Conservation (phyloP, 1,140 invertebrate species). For the Cherax destructor region DNA sequence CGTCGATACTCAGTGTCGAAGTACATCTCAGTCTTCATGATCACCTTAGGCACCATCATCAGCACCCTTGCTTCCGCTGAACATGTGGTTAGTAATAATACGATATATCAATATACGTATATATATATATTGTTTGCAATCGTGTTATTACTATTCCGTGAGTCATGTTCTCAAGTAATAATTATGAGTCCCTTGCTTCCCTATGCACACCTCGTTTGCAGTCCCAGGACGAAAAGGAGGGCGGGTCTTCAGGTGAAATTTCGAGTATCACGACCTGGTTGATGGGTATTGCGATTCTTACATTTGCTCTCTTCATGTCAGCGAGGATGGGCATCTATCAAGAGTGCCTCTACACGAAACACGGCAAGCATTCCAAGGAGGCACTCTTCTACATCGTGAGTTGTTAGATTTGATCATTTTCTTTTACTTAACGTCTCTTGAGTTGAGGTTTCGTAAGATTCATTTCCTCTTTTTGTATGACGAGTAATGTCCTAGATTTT, state of each 20-base stretch:
- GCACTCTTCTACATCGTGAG: conserved; percentile 92
- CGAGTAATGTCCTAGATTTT: too few relatives aligned
- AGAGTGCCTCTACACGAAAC: conserved; percentile 89
- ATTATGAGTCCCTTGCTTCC: too few relatives aligned
- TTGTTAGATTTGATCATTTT: neutral
- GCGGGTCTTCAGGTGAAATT: neutral
- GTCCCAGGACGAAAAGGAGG: neutral
- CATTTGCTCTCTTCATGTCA: conserved; percentile 92
- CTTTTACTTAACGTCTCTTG: too few relatives aligned
- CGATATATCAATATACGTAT: too few relatives aligned
- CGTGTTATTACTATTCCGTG: too few relatives aligned
- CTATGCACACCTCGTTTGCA: too few relatives aligned
- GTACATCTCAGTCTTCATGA: conserved; percentile 95
- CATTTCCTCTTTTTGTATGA: too few relatives aligned
- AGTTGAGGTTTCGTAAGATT: too few relatives aligned
- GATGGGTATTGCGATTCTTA: conserved; percentile 85
- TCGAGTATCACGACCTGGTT: conserved; percentile 53
- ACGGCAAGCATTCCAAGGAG: conserved; percentile 96
- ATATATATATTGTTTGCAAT: too few relatives aligned
- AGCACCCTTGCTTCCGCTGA: conserved; percentile 91
- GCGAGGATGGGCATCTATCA: conserved; percentile 98
- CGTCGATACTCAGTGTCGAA: conserved; percentile 90
- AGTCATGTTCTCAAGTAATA: too few relatives aligned
- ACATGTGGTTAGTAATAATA: conserved; percentile 71
- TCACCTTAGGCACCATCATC: conserved; percentile 92